These are phyloP conservation scores for Eurystomus glaucurus DNA, from an alignment of 2,797 vertebrate genomes.

Conservation along the genomic window DNA sequence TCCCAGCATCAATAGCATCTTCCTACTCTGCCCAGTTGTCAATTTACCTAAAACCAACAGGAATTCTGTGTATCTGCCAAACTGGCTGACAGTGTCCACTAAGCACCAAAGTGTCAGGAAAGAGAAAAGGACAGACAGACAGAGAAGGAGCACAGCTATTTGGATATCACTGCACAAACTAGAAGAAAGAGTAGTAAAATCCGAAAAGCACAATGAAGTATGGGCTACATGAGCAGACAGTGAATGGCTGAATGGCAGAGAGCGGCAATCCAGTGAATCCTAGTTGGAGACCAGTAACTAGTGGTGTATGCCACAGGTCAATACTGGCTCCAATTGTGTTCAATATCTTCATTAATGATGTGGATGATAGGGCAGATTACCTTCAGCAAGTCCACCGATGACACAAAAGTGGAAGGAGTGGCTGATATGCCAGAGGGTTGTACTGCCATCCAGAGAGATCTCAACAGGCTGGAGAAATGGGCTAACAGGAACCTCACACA, in stretches of 20 bases:
- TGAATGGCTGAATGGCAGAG: not conserved
- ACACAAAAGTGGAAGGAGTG: not conserved
- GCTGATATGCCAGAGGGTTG: rapidly evolving
- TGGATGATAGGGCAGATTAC: not conserved
- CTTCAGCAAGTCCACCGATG: not conserved
- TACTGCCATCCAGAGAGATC: too few relatives aligned
- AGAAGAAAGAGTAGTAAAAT: not conserved
- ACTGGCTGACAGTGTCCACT: not conserved
- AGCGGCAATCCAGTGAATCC: rapidly evolving
- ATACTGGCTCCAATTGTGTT: not conserved
- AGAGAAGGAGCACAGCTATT: not conserved
- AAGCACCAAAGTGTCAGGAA: not conserved
- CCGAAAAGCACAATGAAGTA: not conserved
- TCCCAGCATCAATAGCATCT: not conserved
- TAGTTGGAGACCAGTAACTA: not conserved
- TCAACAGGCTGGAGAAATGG: too few relatives aligned
- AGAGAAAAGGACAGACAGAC: not conserved
- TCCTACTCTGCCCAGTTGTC: not conserved
- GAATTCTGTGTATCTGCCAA: not conserved
- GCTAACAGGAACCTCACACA: rapidly evolving
- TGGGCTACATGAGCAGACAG: not conserved
- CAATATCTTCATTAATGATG: not conserved
- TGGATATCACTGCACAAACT: not conserved
- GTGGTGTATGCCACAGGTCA: rapidly evolving
- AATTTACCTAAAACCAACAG: not conserved